Conservation (phyloP, 1,140 invertebrate genomes). For the Megathymus violae region DNA sequence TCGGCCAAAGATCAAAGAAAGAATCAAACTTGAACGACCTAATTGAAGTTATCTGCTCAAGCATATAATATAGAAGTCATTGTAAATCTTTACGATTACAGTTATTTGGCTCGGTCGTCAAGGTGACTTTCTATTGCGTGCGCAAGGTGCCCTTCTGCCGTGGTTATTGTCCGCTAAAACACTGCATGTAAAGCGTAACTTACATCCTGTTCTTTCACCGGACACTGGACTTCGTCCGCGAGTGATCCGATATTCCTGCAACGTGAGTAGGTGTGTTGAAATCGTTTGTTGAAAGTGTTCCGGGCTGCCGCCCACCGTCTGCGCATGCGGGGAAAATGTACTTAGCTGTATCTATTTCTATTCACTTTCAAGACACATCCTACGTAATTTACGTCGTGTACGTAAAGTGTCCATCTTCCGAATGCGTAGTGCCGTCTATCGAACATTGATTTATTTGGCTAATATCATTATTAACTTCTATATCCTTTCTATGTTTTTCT, state of each 20-base stretch:
- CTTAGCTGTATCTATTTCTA: not conserved
- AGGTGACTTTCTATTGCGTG: not conserved
- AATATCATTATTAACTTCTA: slow-evolving; percentile 1
- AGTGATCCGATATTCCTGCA: slow-evolving; percentile 58
- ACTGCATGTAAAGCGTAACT: slow-evolving; percentile 29
- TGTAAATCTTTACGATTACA: not conserved
- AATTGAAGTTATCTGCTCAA: not conserved
- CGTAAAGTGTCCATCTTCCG: not conserved
- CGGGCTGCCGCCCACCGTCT: slow-evolving; percentile 49
- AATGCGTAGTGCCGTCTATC: not conserved
- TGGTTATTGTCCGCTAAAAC: slow-evolving; percentile 19
- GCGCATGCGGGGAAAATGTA: slow-evolving; percentile 56
- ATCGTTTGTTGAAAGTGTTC: slow-evolving; percentile 71
- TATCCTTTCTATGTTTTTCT: no score
- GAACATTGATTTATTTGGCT: not conserved
- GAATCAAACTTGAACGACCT: no score
- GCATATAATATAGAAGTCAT: not conserved
- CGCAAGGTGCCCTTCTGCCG: not conserved
- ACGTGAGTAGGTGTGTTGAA: slow-evolving; percentile 57
- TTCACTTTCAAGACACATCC: not conserved
- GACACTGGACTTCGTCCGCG: slow-evolving; percentile 36
- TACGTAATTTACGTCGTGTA: not conserved
- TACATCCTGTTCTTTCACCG: slow-evolving; percentile 51
- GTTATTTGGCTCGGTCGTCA: not conserved
- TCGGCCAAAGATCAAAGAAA: no score